Conservation (phyloP, 2,797 vertebrate species). For the Sebastes minor region DNA sequence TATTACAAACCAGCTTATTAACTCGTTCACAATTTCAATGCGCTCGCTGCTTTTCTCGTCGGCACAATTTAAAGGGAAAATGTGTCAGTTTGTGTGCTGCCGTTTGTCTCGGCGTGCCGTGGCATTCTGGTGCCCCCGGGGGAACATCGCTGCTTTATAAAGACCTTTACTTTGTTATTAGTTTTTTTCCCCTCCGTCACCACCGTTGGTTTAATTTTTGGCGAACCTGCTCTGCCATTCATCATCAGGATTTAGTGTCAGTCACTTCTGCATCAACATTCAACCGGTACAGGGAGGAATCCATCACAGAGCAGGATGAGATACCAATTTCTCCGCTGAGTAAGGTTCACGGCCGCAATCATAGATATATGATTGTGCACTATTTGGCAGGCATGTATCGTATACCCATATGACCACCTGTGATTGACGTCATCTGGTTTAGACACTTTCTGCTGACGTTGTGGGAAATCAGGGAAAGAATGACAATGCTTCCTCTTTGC, state of each 20-base stretch:
- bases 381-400: neutral
- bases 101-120: conserved; percentile 20
- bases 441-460: neutral
- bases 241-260: neutral
- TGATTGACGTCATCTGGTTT: neutral
- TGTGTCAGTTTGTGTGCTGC: conserved; percentile 36
- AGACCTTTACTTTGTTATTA: conserved; percentile 19
- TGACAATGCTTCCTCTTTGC: neutral
- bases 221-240: neutral
- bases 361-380: neutral
- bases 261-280: neutral
- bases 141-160: conserved; percentile 26
- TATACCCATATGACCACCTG: neutral
- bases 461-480: neutral
- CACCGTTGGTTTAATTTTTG: neutral
- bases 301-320: neutral
- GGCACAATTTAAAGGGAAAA: conserved; percentile 37
- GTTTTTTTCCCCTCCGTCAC: neutral
- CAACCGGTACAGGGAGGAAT: neutral
- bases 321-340: neutral
- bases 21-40: conserved; percentile 36
- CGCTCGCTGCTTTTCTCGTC: conserved; percentile 33
- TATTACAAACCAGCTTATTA: conserved; percentile 56
- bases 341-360: conserved; percentile 24
- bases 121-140: conserved; percentile 24